A percentile compares a stretch with the other conserved stretches of the same genome.
phyloP scores from a whole-genome alignment of 64 coral and sea anemone genomes.

The Astreopora myriophthalma region DNA sequence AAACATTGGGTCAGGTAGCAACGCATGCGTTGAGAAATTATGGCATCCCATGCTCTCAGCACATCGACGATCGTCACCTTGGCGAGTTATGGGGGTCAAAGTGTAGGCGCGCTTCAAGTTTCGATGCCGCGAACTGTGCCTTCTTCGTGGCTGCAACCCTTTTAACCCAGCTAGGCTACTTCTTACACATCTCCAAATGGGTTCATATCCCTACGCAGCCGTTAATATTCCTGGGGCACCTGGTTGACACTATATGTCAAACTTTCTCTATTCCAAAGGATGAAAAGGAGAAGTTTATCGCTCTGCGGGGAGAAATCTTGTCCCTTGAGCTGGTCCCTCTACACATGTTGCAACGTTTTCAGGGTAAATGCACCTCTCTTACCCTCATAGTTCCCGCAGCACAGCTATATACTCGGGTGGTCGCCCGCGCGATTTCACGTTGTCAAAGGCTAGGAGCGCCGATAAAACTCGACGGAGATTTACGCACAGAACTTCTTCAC shows the following conservation, averaged over 20 bases:
- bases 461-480: not conserved
- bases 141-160: not conserved
- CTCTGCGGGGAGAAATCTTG: slow-evolving; percentile 7
- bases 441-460: not conserved
- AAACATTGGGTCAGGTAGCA: not conserved
- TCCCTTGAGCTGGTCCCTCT: not conserved
- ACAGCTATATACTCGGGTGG: not conserved
- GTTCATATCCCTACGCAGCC: not conserved
- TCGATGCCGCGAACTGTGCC: not conserved
- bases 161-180: not conserved
- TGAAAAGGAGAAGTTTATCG: not conserved
- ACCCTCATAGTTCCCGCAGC: slow-evolving; percentile 28
- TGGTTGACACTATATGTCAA: not conserved
- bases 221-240: not conserved
- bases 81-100: not conserved
- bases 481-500: not conserved
- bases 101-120: not conserved
- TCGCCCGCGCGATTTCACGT: slow-evolving; percentile 3
- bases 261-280: not conserved
- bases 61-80: slow-evolving; percentile 17
- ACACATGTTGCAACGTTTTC: not conserved
- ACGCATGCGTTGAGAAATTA: not conserved
- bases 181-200: not conserved
- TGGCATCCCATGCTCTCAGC: not conserved
- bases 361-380: slow-evolving; percentile 34